Percentiles rank a stretch among this genome's conserved stretches.
phyloP scores from a whole-genome alignment of 2,797 vertebrate genomes.

The Nyctalus aviator region DNA sequence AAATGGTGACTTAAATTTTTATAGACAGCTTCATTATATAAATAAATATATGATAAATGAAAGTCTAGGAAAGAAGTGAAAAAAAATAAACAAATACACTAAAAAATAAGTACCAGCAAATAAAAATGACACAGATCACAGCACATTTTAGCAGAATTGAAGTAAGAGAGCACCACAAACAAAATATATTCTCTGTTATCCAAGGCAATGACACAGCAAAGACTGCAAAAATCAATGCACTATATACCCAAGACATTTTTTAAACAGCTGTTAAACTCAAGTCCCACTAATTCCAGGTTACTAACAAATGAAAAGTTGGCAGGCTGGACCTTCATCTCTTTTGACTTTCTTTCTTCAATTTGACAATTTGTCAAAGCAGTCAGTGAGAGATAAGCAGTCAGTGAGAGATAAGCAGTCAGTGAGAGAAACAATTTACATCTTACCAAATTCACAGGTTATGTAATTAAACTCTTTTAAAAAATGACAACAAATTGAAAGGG shows the following conservation, averaged over 20 bases:
- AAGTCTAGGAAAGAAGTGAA: not conserved
- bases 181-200: constrained; percentile 24
- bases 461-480: constrained; percentile 18
- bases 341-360: constrained; percentile 35
- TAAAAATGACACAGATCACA: constrained; percentile 40
- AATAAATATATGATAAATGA: not conserved
- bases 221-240: not conserved
- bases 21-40: not conserved
- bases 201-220: not conserved
- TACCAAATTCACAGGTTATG: constrained; percentile 25
- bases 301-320: not conserved
- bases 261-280: constrained; percentile 27
- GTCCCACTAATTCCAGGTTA: not conserved
- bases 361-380: too few species aligned
- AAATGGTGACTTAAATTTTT: constrained; percentile 6
- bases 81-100: constrained; percentile 1
- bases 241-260: constrained; percentile 30
- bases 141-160: constrained; percentile 40
- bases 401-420: not conserved
- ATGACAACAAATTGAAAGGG: not conserved
- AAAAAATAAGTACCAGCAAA: not conserved
- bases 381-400: constrained; percentile 9
- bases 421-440: constrained; percentile 35
- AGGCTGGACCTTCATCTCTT: not conserved
- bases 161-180: not conserved